Conservation (phyloP, 2,113 vertebrate species). For the Phainopepla nitens region DNA sequence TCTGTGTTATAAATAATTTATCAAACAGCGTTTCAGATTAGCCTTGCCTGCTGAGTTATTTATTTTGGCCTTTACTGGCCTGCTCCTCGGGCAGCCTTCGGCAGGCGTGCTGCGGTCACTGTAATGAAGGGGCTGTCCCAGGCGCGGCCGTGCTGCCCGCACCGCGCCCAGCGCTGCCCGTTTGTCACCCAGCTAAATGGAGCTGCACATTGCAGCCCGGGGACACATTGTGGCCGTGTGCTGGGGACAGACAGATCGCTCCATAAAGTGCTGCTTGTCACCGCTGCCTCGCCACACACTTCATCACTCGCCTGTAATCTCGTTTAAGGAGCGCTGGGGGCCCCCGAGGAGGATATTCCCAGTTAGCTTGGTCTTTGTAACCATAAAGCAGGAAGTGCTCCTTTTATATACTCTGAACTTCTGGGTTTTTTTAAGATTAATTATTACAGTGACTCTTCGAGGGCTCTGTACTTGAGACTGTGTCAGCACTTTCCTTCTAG, state of each 20-base stretch:
- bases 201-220: constrained; percentile 84
- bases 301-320: constrained; percentile 76
- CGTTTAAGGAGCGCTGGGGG: constrained; percentile 72
- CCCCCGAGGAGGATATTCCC: constrained; percentile 74
- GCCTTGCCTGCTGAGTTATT: constrained; percentile 82
- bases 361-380: constrained; percentile 76
- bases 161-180: constrained; percentile 81
- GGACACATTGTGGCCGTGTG: constrained; percentile 74
- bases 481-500: constrained; percentile 48
- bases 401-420: constrained; percentile 77
- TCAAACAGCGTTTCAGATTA: constrained; percentile 86
- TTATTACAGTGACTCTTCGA: constrained; percentile 56
- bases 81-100: constrained; percentile 88
- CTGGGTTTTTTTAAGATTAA: constrained; percentile 70
- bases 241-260: constrained; percentile 79
- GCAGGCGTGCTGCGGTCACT: constrained; percentile 86
- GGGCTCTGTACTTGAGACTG: neutral
- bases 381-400: constrained; percentile 74
- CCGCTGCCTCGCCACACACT: constrained; percentile 42
- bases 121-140: constrained; percentile 86
- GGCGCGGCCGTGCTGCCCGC: constrained; percentile 88
- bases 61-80: constrained; percentile 87
- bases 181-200: constrained; percentile 92
- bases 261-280: constrained; percentile 80
- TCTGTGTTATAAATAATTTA: constrained; percentile 99